A percentile compares a stretch with the other conserved stretches of the same genome.
These are phyloP conservation scores for Mizuhopecten yessoensis DNA, from an alignment of 1,140 invertebrate species.

Conservation along the genomic window DNA sequence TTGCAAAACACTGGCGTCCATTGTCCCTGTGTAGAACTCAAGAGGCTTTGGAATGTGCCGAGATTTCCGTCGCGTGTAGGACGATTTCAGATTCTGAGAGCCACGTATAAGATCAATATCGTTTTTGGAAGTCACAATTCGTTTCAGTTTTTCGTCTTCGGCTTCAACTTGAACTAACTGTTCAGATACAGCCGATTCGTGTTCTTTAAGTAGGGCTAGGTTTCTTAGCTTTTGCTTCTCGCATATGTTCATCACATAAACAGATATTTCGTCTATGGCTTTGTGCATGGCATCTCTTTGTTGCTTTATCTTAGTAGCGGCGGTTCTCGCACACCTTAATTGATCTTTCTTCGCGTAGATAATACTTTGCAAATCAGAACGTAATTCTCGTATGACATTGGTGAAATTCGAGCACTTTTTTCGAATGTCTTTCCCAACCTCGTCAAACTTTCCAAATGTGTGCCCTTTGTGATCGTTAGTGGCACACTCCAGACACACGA, in stretches of 20 bases:
- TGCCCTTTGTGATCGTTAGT: neutral
- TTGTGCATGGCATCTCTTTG: neutral
- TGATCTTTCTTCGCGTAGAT: neutral
- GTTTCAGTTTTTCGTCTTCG: slow-evolving; percentile 12
- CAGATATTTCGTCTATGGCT: neutral
- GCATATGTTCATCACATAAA: neutral
- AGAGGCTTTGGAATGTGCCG: neutral
- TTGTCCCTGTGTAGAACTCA: slow-evolving; percentile 6
- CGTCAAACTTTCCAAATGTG: slow-evolving; percentile 25
- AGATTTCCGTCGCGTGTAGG: neutral
- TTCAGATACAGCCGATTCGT: neutral
- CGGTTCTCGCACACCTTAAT: neutral
- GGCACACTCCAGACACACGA: slow-evolving; percentile 3
- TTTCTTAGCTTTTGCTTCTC: slow-evolving; percentile 12
- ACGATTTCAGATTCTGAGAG: neutral
- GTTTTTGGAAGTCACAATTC: slow-evolving; percentile 1
- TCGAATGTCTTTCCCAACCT: neutral
- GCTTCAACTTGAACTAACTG: neutral
- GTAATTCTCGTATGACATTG: neutral
- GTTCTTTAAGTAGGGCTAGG: neutral
- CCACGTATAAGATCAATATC: neutral
- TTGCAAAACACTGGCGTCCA: neutral
- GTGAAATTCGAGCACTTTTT: neutral
- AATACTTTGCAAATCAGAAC: neutral
- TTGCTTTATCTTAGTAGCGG: neutral